phyloP scores from a whole-genome alignment of 2,797 vertebrate genomes.

The Sorex maritimensis region DNA sequence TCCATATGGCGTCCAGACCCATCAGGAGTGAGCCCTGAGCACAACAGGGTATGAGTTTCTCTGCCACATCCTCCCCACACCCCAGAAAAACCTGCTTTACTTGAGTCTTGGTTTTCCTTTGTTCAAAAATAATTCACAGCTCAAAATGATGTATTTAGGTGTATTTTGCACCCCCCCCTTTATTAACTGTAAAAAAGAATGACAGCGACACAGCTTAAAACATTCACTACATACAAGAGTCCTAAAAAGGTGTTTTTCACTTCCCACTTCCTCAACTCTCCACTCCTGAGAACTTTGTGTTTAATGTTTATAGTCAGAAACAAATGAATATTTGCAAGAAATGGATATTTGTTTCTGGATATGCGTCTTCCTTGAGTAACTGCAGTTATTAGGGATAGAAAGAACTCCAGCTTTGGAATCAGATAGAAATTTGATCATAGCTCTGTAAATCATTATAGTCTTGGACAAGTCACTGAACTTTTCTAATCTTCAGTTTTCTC shows the following conservation, averaged over 20 bases:
- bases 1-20: no score
- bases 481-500: slow-evolving; percentile 15
- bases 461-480: neutral
- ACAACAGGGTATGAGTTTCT: no score
- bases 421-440: neutral
- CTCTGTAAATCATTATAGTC: neutral
- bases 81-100: neutral
- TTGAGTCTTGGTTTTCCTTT: neutral
- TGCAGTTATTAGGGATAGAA: neutral
- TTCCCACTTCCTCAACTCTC: neutral
- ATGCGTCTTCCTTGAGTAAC: slow-evolving; percentile 1
- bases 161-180: no score
- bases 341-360: slow-evolving; percentile 18
- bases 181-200: neutral
- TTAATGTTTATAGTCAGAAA: slow-evolving; percentile 3
- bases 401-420: slow-evolving; percentile 21
- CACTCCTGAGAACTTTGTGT: neutral
- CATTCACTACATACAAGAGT: neutral
- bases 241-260: neutral
- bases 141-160: neutral
- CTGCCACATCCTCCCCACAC: no score
- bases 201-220: neutral
- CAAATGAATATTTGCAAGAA: slow-evolving; percentile 8
- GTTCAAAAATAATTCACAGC: neutral
- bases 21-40: no score